Evolutionary conservation across 2,797 vertebrate genomes (phyloP).

Genomic region (Sibirionetta formosa): DNA sequence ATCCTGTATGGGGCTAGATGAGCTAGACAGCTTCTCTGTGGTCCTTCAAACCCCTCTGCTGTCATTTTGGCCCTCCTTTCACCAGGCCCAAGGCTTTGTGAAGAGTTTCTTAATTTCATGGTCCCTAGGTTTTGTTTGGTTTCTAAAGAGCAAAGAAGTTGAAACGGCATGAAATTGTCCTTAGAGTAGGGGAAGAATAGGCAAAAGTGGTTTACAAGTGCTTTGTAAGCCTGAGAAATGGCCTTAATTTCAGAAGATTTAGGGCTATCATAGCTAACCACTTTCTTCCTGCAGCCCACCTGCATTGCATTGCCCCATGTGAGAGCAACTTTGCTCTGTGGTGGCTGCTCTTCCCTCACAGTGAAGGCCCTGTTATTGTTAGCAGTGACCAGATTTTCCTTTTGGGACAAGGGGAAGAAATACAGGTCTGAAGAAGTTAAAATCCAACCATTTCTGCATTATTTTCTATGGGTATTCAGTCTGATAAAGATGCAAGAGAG

Average conservation of each 20-base stretch:
- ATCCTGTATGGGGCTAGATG: background rate
- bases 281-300: background rate
- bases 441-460: background rate
- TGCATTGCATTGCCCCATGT: background rate
- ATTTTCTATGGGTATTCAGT: background rate
- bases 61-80: background rate
- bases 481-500: too few relatives aligned
- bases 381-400: background rate
- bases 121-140: background rate
- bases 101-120: background rate
- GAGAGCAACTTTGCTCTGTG: background rate
- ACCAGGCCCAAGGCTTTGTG: background rate
- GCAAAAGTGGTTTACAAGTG: background rate
- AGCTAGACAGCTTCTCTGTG: background rate
- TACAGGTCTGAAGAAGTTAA: background rate
- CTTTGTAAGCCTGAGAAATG: background rate
- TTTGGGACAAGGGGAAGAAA: background rate
- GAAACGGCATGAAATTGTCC: background rate
- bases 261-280: background rate
- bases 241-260: background rate
- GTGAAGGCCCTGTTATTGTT: background rate
- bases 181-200: background rate
- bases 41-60: background rate
- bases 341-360: accelerated
- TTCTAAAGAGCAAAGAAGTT: background rate